phyloP scores from a whole-genome alignment of 2,888 invertebrate species.

The Ganaspis brasiliensis region DNA sequence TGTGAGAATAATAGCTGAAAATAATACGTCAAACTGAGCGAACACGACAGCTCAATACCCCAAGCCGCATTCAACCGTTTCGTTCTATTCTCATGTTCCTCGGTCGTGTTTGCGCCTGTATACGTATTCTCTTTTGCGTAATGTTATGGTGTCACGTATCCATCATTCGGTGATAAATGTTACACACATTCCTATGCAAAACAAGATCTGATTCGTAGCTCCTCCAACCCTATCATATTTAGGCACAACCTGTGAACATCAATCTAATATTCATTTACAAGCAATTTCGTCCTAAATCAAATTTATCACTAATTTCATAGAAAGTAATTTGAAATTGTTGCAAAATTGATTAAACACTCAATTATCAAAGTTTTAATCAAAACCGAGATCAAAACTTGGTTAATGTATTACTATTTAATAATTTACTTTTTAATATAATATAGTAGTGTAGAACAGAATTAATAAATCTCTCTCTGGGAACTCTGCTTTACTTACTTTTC shows the following conservation, averaged over 20 bases:
- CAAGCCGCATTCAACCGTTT: conserved; percentile 54
- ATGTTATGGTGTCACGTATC: conserved; percentile 10
- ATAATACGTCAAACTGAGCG: conserved; percentile 72
- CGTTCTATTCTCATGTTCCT: conserved; percentile 47
- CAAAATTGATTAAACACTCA: too few relatives aligned
- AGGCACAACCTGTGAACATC: neutral
- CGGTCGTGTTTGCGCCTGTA: conserved; percentile 23
- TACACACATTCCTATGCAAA: conserved; percentile 23
- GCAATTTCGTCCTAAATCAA: neutral
- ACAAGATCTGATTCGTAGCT: conserved; percentile 9
- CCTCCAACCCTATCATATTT: conserved; percentile 10
- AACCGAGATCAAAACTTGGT: too few relatives aligned
- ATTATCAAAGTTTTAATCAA: too few relatives aligned
- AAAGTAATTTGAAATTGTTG: too few relatives aligned
- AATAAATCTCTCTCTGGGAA: neutral
- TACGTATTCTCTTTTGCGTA: conserved; percentile 19
- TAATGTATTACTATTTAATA: too few relatives aligned
- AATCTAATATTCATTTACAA: neutral
- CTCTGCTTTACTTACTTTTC: neutral
- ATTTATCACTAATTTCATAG: neutral
- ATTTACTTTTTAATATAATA: too few relatives aligned
- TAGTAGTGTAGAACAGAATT: neutral
- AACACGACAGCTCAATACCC: conserved; percentile 71
- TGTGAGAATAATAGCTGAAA: conserved; percentile 65
- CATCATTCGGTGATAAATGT: conserved; percentile 24